These are phyloP conservation scores for Excalfactoria chinensis DNA, from an alignment of 2,113 vertebrate genomes.

Conservation along the genomic window DNA sequence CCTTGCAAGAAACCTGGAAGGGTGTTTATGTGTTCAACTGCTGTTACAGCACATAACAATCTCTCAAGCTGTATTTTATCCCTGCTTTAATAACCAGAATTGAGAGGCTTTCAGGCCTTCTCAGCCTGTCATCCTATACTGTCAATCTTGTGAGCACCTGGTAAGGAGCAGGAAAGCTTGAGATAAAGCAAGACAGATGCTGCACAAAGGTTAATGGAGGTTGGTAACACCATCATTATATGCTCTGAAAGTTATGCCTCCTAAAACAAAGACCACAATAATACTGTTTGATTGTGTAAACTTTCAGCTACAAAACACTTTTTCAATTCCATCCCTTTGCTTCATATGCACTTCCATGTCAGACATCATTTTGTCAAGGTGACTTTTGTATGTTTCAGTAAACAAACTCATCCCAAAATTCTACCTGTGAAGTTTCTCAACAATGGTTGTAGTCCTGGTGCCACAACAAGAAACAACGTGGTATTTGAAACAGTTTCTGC, in stretches of 20 bases:
- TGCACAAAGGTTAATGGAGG: background rate
- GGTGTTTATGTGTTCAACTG: background rate
- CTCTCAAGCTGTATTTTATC: background rate
- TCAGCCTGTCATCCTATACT: background rate
- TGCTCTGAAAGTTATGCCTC: too few species aligned
- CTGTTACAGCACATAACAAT: background rate
- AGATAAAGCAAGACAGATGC: background rate
- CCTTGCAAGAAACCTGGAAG: background rate
- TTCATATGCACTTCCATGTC: too few species aligned
- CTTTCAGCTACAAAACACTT: too few species aligned
- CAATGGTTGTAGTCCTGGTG: background rate
- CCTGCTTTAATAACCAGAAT: background rate
- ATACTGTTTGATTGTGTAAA: too few species aligned
- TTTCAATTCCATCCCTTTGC: too few species aligned
- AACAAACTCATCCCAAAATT: background rate
- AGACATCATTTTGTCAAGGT: too few species aligned
- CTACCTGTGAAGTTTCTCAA: background rate
- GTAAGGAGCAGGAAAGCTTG: background rate
- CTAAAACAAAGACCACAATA: too few species aligned
- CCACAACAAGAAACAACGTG: background rate
- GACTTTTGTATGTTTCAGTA: background rate
- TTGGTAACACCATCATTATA: background rate
- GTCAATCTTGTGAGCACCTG: background rate
- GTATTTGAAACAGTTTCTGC: background rate
- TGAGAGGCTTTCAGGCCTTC: background rate